phyloP scores from a whole-genome alignment of 2,797 vertebrate species.

The Falco biarmicus region DNA sequence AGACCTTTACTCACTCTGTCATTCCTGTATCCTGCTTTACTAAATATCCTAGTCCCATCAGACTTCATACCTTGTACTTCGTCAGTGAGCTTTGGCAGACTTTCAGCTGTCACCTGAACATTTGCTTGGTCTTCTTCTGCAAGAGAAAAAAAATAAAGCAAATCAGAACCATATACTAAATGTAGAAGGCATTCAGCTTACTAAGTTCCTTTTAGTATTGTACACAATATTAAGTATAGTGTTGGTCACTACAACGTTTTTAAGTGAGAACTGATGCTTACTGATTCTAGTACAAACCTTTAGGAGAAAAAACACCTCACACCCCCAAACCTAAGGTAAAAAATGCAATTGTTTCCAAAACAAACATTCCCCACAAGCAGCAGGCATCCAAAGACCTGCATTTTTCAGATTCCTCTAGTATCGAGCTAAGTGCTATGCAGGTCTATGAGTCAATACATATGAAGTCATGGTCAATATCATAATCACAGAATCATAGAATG shows the following conservation, averaged over 20 bases:
- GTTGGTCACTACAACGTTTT: neutral
- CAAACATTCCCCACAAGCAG: neutral
- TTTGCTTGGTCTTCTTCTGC: slow-evolving; percentile 69
- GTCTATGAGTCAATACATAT: neutral
- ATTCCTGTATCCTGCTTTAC: slow-evolving; percentile 58
- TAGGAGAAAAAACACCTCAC: neutral
- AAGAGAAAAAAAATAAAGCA: slow-evolving; percentile 33
- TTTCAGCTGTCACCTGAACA: slow-evolving; percentile 69
- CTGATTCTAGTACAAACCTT: neutral
- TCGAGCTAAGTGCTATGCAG: neutral
- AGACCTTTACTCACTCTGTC: slow-evolving; percentile 60
- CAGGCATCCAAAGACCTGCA: neutral
- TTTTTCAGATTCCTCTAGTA: neutral
- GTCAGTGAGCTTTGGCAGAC: slow-evolving; percentile 57
- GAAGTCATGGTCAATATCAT: neutral
- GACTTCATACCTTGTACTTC: slow-evolving; percentile 76
- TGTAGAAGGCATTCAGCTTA: neutral
- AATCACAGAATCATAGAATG: no score
- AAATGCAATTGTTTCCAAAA: neutral
- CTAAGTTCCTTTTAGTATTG: neutral
- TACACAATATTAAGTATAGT: neutral
- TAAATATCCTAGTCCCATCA: slow-evolving; percentile 61
- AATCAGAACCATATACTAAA: slow-evolving; percentile 28
- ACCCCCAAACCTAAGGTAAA: neutral
- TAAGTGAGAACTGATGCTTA: neutral